Conservation (phyloP, 2,888 invertebrate species). For the Endomychus coccineus region DNA sequence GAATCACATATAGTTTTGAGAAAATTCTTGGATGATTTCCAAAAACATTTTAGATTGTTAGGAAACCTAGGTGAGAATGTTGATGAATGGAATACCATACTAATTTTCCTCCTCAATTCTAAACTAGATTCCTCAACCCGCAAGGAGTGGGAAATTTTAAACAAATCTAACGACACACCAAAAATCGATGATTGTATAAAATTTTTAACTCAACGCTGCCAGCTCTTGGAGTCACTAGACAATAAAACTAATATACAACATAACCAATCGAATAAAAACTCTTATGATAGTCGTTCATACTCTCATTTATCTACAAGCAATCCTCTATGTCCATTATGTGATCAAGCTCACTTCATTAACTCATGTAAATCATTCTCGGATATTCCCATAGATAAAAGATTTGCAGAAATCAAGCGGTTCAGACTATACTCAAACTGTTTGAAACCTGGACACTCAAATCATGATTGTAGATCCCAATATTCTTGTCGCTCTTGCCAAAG, state of each 20-base stretch:
- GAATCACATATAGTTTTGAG: constrained; percentile 1
- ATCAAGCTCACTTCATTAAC: too few species aligned
- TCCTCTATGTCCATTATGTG: too few species aligned
- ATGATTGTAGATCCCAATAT: too few species aligned
- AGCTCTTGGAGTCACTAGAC: not conserved
- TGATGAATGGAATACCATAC: constrained; percentile 5
- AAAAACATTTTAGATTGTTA: constrained; percentile 1
- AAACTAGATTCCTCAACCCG: constrained; percentile 2
- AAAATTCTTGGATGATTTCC: constrained; percentile 4
- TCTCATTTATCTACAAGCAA: too few species aligned
- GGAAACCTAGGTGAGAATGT: constrained; percentile 2
- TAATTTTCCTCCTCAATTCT: not conserved
- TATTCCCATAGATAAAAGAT: too few species aligned
- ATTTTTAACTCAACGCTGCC: constrained; percentile 3
- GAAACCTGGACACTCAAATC: too few species aligned
- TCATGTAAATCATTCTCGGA: too few species aligned
- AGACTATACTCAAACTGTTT: too few species aligned
- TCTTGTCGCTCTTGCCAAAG: too few species aligned
- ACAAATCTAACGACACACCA: not conserved
- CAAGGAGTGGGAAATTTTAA: constrained; percentile 5
- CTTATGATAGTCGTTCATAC: too few species aligned
- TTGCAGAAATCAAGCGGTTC: too few species aligned
- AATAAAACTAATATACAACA: not conserved
- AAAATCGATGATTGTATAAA: constrained; percentile 2
- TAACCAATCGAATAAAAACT: too few species aligned